These are phyloP conservation scores for Tokudaia tokunoshimensis DNA, from an alignment of 2,797 vertebrate species.

Conservation along the genomic window DNA sequence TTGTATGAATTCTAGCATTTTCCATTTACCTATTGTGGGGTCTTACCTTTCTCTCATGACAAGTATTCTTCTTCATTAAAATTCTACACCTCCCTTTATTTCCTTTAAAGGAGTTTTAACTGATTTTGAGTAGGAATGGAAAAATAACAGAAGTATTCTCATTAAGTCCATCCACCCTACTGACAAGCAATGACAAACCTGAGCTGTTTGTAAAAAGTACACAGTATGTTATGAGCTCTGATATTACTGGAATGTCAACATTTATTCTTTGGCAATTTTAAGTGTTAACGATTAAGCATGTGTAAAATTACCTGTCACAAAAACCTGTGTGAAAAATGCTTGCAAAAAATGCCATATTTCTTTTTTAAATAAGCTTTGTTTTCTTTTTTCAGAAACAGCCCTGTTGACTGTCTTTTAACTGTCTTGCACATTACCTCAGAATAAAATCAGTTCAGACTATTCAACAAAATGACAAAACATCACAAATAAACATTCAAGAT, in stretches of 20 bases:
- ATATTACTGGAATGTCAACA: constrained; percentile 58
- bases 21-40: background rate
- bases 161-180: background rate
- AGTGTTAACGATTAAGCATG: constrained; percentile 60
- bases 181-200: constrained; percentile 29
- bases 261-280: constrained; percentile 65
- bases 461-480: background rate
- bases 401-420: background rate
- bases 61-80: constrained; percentile 46
- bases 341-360: constrained; percentile 27
- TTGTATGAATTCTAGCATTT: background rate
- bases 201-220: constrained; percentile 22
- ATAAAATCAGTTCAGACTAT: constrained; percentile 8
- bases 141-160: constrained; percentile 11
- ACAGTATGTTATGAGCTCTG: constrained; percentile 4
- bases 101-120: constrained; percentile 9
- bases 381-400: constrained; percentile 33
- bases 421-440: background rate
- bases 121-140: constrained; percentile 39
- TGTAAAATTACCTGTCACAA: constrained; percentile 44
- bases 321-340: constrained; percentile 60
- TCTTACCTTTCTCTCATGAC: background rate
- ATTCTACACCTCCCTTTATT: background rate
- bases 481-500: background rate
- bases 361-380: constrained; percentile 37